phyloP scores from a whole-genome alignment of 1,140 invertebrate species.

The Bombus vancouverensis region DNA sequence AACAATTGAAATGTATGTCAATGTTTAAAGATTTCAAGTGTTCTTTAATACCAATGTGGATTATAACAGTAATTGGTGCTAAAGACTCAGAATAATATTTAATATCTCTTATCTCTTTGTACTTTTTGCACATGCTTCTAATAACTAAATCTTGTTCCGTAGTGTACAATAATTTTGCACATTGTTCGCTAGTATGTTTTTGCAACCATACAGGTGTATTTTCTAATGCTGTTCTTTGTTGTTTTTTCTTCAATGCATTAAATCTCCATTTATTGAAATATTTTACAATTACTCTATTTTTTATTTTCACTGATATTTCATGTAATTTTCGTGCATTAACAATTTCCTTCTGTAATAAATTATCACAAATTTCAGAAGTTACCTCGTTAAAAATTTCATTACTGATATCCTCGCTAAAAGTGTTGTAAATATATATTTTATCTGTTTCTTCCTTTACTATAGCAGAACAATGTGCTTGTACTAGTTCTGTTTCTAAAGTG shows the following conservation, averaged over 20 bases:
- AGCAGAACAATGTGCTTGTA: conserved; percentile 74
- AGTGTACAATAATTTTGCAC: conserved; percentile 81
- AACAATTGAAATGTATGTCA: conserved; percentile 78
- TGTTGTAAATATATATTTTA: conserved; percentile 54
- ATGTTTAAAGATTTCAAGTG: conserved; percentile 67
- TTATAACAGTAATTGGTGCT: conserved; percentile 70
- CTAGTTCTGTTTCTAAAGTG: conserved; percentile 74
- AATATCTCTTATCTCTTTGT: background rate
- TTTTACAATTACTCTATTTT: conserved; percentile 76
- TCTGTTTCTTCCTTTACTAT: conserved; percentile 79
- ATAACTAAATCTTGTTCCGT: conserved; percentile 82
- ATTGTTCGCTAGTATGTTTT: conserved; percentile 80
- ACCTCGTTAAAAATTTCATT: conserved; percentile 77
- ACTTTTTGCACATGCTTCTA: conserved; percentile 78
- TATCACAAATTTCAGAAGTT: conserved; percentile 63
- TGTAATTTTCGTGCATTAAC: conserved; percentile 64
- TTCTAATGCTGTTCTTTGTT: conserved; percentile 82
- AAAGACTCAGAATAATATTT: conserved; percentile 33
- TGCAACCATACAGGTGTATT: conserved; percentile 86
- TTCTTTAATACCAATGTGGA: conserved; percentile 75
- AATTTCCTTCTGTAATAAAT: conserved; percentile 66
- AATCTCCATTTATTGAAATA: conserved; percentile 82
- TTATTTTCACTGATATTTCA: conserved; percentile 65
- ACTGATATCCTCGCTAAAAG: conserved; percentile 58
- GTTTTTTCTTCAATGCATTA: conserved; percentile 68